These are phyloP conservation scores for Bugulina stolonifera DNA, from an alignment of 2,888 invertebrate genomes.

Conservation along the genomic window DNA sequence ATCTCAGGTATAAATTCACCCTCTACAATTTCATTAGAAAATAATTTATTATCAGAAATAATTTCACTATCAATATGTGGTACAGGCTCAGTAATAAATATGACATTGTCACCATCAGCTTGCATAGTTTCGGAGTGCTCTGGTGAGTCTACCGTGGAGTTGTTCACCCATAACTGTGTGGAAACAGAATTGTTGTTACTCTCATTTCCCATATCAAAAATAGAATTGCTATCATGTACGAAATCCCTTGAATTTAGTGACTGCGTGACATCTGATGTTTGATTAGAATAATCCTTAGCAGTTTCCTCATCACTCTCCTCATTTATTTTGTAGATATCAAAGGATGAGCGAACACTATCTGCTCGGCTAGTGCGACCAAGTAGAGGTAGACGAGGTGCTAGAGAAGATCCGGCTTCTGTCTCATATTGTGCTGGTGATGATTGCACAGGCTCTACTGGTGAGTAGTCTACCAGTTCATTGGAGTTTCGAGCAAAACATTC, in stretches of 20 bases:
- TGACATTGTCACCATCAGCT: neutral
- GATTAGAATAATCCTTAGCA: neutral
- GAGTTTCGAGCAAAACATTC: slow-evolving; percentile 16
- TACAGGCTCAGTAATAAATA: neutral
- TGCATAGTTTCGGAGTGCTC: too few species aligned
- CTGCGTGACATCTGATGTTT: too few species aligned
- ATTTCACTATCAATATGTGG: neutral
- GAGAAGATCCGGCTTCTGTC: neutral
- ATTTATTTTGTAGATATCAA: slow-evolving; percentile 22
- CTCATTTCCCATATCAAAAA: too few species aligned
- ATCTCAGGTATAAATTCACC: neutral
- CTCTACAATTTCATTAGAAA: neutral
- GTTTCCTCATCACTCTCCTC: slow-evolving; percentile 19
- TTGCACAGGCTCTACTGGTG: neutral
- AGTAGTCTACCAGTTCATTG: neutral
- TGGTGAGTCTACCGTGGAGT: too few species aligned
- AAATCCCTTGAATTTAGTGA: too few species aligned
- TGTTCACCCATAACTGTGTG: too few species aligned
- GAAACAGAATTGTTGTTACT: too few species aligned
- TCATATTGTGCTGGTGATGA: too few species aligned
- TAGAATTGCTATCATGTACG: too few species aligned
- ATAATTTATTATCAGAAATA: neutral
- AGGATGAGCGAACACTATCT: slow-evolving; percentile 18
- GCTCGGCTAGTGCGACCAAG: neutral
- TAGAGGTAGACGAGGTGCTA: neutral